Percentiles rank a stretch among this genome's conserved stretches.
These are phyloP conservation scores for Kryptolebias ocellatus DNA, from an alignment of 2,797 vertebrate species.

Conservation along the genomic window DNA sequence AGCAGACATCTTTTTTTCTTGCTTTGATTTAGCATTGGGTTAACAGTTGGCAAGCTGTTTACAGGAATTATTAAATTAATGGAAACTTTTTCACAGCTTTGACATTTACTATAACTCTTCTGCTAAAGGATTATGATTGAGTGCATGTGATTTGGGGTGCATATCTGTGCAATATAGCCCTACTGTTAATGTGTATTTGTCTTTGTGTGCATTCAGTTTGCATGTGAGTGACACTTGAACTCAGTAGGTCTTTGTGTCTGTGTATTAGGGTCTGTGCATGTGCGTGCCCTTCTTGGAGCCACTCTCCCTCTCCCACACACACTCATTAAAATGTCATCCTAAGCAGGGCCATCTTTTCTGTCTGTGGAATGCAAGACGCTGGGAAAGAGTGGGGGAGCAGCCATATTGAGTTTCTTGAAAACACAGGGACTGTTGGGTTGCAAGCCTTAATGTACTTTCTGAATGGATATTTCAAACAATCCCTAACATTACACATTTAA, in stretches of 20 bases:
- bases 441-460: constrained; percentile 23
- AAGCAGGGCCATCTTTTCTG: constrained; percentile 71
- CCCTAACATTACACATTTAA: neutral
- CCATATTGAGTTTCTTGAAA: constrained; percentile 64
- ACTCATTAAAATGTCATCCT: constrained; percentile 78
- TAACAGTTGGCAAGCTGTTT: constrained; percentile 27
- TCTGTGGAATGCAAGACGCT: constrained; percentile 71
- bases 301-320: constrained; percentile 67
- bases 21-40: neutral
- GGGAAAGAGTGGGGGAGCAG: constrained; percentile 34
- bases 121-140: constrained; percentile 23
- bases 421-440: constrained; percentile 22
- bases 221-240: constrained; percentile 32
- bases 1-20: constrained; percentile 7
- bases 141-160: constrained; percentile 24
- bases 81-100: constrained; percentile 8
- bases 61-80: constrained; percentile 35
- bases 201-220: constrained; percentile 14
- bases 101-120: constrained; percentile 28
- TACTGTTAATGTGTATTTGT: constrained; percentile 34
- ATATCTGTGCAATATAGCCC: constrained; percentile 13
- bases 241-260: constrained; percentile 63
- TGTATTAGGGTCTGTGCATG: constrained; percentile 34
- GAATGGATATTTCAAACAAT: neutral
- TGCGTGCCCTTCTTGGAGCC: constrained; percentile 50